Percentiles rank a stretch among this genome's conserved stretches.
Conservation (phyloP, 2,113 vertebrate genomes). For the Ammodytes marinus region DNA sequence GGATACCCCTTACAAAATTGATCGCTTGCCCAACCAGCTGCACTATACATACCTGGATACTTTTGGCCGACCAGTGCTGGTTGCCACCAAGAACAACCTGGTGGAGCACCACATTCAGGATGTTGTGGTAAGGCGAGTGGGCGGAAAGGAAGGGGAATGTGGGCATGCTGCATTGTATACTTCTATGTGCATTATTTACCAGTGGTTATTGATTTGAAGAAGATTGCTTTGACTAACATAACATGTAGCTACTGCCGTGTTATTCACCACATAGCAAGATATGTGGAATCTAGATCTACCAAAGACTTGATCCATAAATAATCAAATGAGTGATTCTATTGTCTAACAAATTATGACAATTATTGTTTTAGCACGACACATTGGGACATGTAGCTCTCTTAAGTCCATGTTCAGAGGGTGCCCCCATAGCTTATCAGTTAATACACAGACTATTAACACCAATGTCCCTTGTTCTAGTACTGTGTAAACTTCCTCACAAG, state of each 20-base stretch:
- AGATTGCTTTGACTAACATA: not conserved
- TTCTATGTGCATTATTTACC: not conserved
- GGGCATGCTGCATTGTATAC: not conserved
- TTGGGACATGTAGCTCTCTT: not conserved
- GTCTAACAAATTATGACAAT: not conserved
- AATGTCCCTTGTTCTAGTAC: not conserved
- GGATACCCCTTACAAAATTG: constrained; percentile 94
- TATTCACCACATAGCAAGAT: not conserved
- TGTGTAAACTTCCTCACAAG: too few relatives aligned
- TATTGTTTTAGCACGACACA: not conserved
- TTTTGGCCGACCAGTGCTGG: constrained; percentile 95
- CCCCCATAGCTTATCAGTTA: not conserved
- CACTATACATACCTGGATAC: constrained; percentile 98
- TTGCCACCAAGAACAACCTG: constrained; percentile 94
- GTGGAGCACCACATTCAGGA: constrained; percentile 99
- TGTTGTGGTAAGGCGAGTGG: constrained; percentile 88
- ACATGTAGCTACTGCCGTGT: not conserved
- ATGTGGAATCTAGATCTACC: not conserved
- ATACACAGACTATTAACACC: not conserved
- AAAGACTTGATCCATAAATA: too few relatives aligned
- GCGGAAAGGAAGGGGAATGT: not conserved
- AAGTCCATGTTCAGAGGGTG: not conserved
- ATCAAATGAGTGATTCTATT: not conserved
- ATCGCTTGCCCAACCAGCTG: constrained; percentile 90
- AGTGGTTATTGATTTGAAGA: not conserved